Evolutionary conservation across 1,140 invertebrate species (phyloP), one percentile per base, ranked within the genome.

Genomic region (Drosophila pachea): DNA sequence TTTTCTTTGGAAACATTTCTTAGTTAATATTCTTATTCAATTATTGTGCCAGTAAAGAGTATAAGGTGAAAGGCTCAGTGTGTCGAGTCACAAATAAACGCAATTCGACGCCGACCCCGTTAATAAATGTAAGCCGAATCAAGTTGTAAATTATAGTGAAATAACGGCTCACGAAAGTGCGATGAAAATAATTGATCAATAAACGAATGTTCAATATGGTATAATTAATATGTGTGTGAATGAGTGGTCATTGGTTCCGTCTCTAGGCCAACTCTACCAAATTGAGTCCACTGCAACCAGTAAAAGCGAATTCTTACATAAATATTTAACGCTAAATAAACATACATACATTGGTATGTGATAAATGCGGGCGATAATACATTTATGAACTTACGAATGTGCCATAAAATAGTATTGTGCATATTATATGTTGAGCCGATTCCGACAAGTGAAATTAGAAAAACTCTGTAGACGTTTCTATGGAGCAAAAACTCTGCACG

Each of bases 121-220:
- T 61, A 62, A 49, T 36, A 47, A 55, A 55, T 73, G 73, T 73
- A 73, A 75, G 69, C 73, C 42, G 40, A 60, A 54, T 60, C 63
- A 59, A 64, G 59, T 55, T 68, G 52, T 42, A 47, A 49, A 68
- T 68, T 54, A 11, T 55, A 68, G 59, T 68, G 54, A 14, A 63
- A 64, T 29, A 56, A 65, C 47, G 45, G 45, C 67, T 56, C 61
- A 38, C 40, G 50, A 33, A 42, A 42, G 66, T 42, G 43, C 42
- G 62, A 36, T 45, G 14, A 35, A 48, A 62, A 62, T 48, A 43
- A 43, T 48, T 49, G 40, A 56, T 68, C 48, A 56, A 62, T 68
- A 62, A 73, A 55, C 49, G 62, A 56, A 60, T 12, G 11, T 22
- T 22, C 1, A 72, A 58, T 29, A 38, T 42, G 68, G 38, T 22